Conservation (phyloP, 2,797 vertebrate species). For the Neoniphon sammara region DNA sequence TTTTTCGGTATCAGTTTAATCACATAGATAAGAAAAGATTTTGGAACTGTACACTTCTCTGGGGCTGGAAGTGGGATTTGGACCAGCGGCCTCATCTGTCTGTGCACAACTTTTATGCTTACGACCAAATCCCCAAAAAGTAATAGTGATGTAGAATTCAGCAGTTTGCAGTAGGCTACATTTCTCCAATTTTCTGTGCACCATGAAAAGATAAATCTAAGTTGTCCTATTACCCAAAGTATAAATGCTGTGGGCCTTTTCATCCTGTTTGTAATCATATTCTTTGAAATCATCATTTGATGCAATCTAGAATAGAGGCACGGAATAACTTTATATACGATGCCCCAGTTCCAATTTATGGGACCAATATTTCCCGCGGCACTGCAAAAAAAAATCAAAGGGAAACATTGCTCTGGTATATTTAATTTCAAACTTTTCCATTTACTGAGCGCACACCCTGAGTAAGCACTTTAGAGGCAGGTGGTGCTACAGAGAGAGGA, state of each 20-base stretch:
- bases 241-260: slow-evolving; percentile 3
- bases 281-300: slow-evolving; percentile 18
- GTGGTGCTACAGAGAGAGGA: neutral
- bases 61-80: neutral
- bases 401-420: slow-evolving; percentile 12
- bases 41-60: slow-evolving; percentile 9
- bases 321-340: neutral
- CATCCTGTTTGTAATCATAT: slow-evolving; percentile 17
- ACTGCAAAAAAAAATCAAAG: neutral
- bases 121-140: too few relatives aligned
- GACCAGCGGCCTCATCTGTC: neutral
- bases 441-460: slow-evolving; percentile 31
- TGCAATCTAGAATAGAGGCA: neutral
- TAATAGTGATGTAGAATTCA: neutral
- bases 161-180: neutral
- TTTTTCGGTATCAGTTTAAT: slow-evolving; percentile 14
- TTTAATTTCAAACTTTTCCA: slow-evolving; percentile 43
- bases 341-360: neutral
- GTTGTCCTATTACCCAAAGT: slow-evolving; percentile 9
- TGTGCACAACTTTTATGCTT: neutral
- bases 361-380: too few relatives aligned
- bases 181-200: neutral
- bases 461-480: slow-evolving; percentile 18
- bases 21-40: neutral
- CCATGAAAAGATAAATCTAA: neutral